These are phyloP conservation scores for Tachina lurida DNA, from an alignment of 2,888 invertebrate genomes.

Conservation along the genomic window DNA sequence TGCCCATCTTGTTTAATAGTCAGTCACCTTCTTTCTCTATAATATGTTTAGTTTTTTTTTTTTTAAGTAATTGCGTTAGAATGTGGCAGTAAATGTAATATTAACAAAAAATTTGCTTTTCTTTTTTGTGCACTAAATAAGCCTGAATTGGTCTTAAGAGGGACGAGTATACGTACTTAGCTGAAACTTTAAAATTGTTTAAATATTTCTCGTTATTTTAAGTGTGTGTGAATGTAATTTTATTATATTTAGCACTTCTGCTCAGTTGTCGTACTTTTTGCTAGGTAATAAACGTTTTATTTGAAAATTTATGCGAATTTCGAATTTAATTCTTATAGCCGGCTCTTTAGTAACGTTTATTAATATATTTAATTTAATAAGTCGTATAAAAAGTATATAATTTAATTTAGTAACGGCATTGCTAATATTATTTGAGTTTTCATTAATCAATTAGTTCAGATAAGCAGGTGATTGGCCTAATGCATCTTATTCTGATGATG, in stretches of 20 bases:
- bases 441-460: too few species aligned
- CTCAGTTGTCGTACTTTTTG: slow-evolving; percentile 17
- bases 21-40: neutral
- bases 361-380: too few species aligned
- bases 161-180: neutral
- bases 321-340: neutral
- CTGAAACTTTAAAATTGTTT: slow-evolving; percentile 6
- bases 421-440: too few species aligned
- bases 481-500: too few species aligned
- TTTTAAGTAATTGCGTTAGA: slow-evolving; percentile 39
- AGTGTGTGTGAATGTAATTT: slow-evolving; percentile 21
- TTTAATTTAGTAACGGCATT: too few species aligned
- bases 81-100: slow-evolving; percentile 37
- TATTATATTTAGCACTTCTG: neutral
- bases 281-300: slow-evolving; percentile 63
- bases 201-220: slow-evolving; percentile 19
- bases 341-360: too few species aligned
- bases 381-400: too few species aligned
- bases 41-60: neutral
- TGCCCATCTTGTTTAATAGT: slow-evolving; percentile 26
- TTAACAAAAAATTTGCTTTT: slow-evolving; percentile 7
- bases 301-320: slow-evolving; percentile 5
- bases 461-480: too few species aligned
- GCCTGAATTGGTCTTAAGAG: slow-evolving; percentile 14
- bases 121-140: slow-evolving; percentile 29